These are phyloP conservation scores for Paedocypris sp. DNA, from an alignment of 2,113 vertebrate species.

Conservation along the genomic window DNA sequence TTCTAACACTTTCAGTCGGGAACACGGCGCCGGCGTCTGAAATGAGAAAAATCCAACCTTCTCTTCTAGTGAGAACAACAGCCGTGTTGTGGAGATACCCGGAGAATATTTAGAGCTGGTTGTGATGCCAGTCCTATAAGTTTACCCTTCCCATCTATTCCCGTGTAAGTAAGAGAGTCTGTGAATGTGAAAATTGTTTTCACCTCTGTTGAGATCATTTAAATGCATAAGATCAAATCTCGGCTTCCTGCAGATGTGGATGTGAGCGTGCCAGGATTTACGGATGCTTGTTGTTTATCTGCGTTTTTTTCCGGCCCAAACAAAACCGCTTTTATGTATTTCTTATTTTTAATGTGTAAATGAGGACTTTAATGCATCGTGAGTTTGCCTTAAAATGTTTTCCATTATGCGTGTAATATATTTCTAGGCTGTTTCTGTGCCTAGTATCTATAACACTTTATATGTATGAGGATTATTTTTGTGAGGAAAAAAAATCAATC, in stretches of 20 bases:
- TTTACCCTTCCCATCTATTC: not conserved
- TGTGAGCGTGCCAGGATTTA: not conserved
- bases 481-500: too few species aligned
- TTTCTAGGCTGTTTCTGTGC: not conserved
- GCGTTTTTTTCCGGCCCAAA: not conserved
- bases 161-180: not conserved
- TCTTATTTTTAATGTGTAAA: not conserved
- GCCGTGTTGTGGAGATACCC: not conserved
- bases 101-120: not conserved
- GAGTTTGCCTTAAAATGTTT: not conserved
- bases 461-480: not conserved
- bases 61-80: not conserved
- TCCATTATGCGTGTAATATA: too few species aligned
- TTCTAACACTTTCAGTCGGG: not conserved
- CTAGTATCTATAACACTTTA: not conserved
- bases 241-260: not conserved
- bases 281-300: not conserved
- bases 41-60: not conserved
- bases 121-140: not conserved
- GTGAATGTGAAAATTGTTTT: slow-evolving; percentile 16
- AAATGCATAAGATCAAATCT: slow-evolving; percentile 8
- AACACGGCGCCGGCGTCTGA: not conserved
- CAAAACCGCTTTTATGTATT: not conserved
- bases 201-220: slow-evolving; percentile 8
- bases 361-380: not conserved